Evolutionary conservation across 2,113 vertebrate species (phyloP), one percentile per base, ranked within the genome.

Genomic region (Eonycteris spelaea): DNA sequence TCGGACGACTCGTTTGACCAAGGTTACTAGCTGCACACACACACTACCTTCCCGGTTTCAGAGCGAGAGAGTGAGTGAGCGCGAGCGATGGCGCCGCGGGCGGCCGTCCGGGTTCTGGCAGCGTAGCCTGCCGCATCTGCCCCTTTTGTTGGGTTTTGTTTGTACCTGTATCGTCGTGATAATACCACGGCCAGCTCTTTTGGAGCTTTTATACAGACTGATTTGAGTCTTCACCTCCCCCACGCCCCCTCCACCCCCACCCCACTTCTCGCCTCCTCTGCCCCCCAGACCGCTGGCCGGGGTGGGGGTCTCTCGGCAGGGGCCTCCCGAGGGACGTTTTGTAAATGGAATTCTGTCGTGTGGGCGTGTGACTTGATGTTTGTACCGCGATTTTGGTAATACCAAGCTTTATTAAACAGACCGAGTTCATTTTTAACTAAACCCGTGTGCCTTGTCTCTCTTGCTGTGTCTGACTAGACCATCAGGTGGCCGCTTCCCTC

Each of bases 1-100:
- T 99, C 99, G 86, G 99, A 99, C 98, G 99, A 99, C 99, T 99
- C 99, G 84, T 99, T 99, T 91, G 99, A 99, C 98, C 99, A 99
- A 99, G 99, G 99, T 99, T 99, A 99, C 98, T 99, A 99, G 99
- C 98, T 98, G 95, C 98, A 97, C 98, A 98, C 97, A 96, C 98
- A 98, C 94, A 96, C 75, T 91, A 90, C 78, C 96, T 96, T 96
- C 93, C 94, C 0, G 96, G 95, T 96, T 95, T 95, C 93, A 93
- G 94, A 91, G 91, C 78, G 89, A 97, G 92, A 57, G 96, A 94
- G 92, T 73, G 97, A 95, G 97, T 96, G 97, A 94, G 97, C 1
- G 86, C 68, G 97, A 0, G 35, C 90, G 97, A 97, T 97, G 97
- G 97, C 53, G 26, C 79, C 26, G 79, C 79, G 96, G 97, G 97